Base-by-base conservation (phyloP, 2,797 vertebrate species). In the Tympanoctomys barrerae region DNA sequence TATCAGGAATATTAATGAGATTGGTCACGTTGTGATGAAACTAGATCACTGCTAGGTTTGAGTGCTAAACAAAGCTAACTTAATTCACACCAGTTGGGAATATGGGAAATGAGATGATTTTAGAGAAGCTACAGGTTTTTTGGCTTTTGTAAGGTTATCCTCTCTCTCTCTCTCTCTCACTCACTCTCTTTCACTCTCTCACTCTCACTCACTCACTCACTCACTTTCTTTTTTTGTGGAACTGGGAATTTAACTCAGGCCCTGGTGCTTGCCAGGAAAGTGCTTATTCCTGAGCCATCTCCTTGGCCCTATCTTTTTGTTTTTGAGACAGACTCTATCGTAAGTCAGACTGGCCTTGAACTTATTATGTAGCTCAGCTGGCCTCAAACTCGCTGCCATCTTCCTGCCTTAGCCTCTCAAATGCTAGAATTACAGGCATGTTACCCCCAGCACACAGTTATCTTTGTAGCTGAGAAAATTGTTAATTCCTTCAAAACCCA, bases 31-130 rank as follows among this genome's bases (percentile, higher is more conserved):
- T 93, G 42, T 4, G 3, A 46, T 84, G 68, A 90, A 90, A 52
- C 70, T 46, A 87, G 52, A 39, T 83, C 68, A 52, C 71, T 78
- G 46, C 21, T 93, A 13, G 8, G n/a, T 90, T 92, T 87, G 42
- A 89, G 39, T 91, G 89, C n/a, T 70, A 39, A 87, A 75, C 33
- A 59, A 89, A 90, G 64, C 92, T 39, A 89, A 39, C 22, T 73
- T 87, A 42, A 75, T 87, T 52, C 62, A 75, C 21, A 12, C n/a
- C 77, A 26, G 2, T 87, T 52, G 42, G 42, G 49, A 77, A 75
- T 86, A 46, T 92, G 80, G 62, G 16, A 86, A 33, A 73, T 57
- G 42, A 83, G 70, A 66, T 81, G 16, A 52, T 90, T 91, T 94
- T 10, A 19, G 59, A 89, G n/a, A 94, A 90, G 24, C 9, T 96